These are phyloP conservation scores for Telmatherina bonti DNA, from an alignment of 2,797 vertebrate species.

Conservation along the genomic window DNA sequence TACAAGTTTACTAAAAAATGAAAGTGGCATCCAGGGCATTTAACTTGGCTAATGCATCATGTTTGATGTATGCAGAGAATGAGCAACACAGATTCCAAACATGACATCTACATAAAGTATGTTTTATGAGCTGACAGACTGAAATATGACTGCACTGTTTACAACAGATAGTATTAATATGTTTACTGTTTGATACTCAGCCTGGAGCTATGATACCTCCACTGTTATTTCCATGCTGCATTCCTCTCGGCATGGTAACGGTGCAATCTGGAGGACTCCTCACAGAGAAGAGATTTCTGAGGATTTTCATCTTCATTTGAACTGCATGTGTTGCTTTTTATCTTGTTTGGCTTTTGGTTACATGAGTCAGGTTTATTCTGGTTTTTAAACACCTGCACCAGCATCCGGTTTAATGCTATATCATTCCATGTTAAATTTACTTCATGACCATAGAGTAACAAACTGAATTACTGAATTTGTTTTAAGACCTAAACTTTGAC, in stretches of 20 bases:
- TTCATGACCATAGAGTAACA: no score
- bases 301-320: neutral
- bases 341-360: neutral
- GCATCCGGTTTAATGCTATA: neutral
- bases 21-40: neutral
- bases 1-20: neutral
- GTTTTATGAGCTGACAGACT: neutral
- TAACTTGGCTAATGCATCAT: neutral
- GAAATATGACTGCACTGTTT: neutral
- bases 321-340: neutral
- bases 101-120: neutral
- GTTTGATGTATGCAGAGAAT: neutral
- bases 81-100: neutral
- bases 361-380: neutral
- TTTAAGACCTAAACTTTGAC: no score
- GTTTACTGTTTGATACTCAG: neutral
- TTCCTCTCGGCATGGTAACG: neutral
- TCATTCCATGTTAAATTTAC: neutral
- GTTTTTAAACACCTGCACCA: neutral
- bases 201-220: neutral
- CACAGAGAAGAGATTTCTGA: neutral
- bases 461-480: no score
- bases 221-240: neutral
- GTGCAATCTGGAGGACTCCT: neutral
- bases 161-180: neutral